Evolutionary conservation across 2,888 invertebrate genomes (phyloP), one percentile per base, ranked within the genome.

Genomic region (Nematopogon swammerdamellus): DNA sequence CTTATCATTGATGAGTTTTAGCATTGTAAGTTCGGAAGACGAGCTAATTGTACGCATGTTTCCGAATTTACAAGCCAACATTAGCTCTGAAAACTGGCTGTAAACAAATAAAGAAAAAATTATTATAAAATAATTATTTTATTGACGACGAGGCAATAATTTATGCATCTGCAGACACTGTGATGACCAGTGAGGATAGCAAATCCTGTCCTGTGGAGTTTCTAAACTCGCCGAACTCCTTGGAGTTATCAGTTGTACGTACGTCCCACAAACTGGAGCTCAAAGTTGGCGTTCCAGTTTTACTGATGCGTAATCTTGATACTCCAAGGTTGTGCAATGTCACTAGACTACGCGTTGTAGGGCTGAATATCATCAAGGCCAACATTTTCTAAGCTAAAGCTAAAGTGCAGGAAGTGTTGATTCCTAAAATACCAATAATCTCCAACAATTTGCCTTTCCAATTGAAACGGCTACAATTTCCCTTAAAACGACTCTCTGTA

Each of bases 141-240:
- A 52, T 57, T 44, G 47, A 18, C 30, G 47, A 54, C 46, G 52
- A 56, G 49, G 49, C 52, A 45, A 19, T n/a, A 19, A 50, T 49
- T 20, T 57, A 58, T 47, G 54, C 50, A 6, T 58, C 56, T 29
- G 51, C 58, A n/a, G 44, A 51, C 46, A 49, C 50, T 45, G 53
- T 57, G 20, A 49, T 58, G 51, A 49, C 50, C 47, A 49, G 50
- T 44, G 53, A 54, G 45, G 54, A 56, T 50, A 51, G 48, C 47
- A 51, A 52, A 19, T 51, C 48, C 45, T 58, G 55, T 46, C 58
- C 58, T 36, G 53, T 57, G 47, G 57, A 59, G 51, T 49, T 60
- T 59, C 52, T 59, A 45, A 59, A 59, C n/a, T n/a, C n/a, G n/a
- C n/a, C n/a, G n/a, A n/a, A n/a, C 53, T 58, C 56, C 51, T 56